A percentile compares a stretch with the other conserved stretches of the same genome.
Conservation (phyloP, 2,113 vertebrate species). For the Rana temporaria region DNA sequence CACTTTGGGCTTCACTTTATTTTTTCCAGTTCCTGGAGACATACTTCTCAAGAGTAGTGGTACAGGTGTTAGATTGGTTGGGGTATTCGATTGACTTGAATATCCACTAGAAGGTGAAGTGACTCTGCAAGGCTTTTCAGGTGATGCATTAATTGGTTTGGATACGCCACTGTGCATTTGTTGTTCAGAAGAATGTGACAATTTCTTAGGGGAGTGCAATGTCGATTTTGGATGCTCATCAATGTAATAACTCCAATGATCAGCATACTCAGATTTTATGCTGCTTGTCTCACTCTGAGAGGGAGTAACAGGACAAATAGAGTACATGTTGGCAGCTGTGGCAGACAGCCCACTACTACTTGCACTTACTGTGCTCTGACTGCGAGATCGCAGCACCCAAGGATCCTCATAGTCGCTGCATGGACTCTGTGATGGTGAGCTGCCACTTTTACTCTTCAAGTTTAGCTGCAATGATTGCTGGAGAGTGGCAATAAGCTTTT, state of each 20-base stretch:
- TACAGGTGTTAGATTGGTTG: constrained; percentile 92
- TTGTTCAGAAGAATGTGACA: constrained; percentile 62
- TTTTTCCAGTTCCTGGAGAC: constrained; percentile 82
- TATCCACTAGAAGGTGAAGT: constrained; percentile 96
- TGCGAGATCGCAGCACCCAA: constrained; percentile 89
- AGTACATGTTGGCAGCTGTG: constrained; percentile 79
- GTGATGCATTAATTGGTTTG: constrained; percentile 84
- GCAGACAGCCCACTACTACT: constrained; percentile 81
- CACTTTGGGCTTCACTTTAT: constrained; percentile 86
- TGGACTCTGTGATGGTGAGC: constrained; percentile 90
- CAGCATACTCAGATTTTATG: constrained; percentile 88
- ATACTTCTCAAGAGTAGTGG: constrained; percentile 81
- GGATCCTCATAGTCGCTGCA: constrained; percentile 94
- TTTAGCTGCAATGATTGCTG: constrained; percentile 90
- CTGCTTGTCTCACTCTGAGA: constrained; percentile 94
- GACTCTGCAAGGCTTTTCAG: constrained; percentile 88
- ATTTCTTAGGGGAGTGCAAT: constrained; percentile 60
- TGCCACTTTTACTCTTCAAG: constrained; percentile 79
- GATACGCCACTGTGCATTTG: constrained; percentile 63
- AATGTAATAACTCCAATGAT: constrained; percentile 92
- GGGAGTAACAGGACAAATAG: constrained; percentile 87
- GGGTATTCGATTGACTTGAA: constrained; percentile 97
- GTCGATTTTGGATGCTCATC: constrained; percentile 75
- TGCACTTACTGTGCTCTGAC: constrained; percentile 88
- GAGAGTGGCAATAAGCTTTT: constrained; percentile 88